Evolutionary conservation across 2,888 invertebrate genomes (phyloP).

Genomic region (Drosophila monieri): DNA sequence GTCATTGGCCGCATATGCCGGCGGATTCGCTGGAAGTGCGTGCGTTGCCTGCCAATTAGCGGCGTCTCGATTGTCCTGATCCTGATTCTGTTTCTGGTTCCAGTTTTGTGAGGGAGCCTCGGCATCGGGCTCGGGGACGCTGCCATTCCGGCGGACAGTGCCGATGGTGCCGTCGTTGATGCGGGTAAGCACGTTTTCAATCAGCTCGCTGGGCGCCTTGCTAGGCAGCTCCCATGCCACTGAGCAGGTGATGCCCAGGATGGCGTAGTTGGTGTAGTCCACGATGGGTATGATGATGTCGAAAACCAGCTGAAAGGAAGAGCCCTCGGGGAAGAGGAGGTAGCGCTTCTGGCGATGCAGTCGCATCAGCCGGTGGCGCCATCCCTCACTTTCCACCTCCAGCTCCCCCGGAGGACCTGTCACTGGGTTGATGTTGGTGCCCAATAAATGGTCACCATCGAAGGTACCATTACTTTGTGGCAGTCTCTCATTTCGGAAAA

Average conservation of each 20-base stretch:
- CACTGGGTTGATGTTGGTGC: background rate
- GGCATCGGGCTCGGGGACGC: slow-evolving; percentile 29
- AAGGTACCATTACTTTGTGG: slow-evolving; percentile 3
- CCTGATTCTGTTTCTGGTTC: slow-evolving; percentile 8
- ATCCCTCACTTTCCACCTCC: background rate
- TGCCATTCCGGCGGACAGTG: slow-evolving; percentile 76
- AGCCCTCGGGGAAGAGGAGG: slow-evolving; percentile 85
- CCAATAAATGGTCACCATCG: slow-evolving; percentile 16
- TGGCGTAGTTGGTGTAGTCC: slow-evolving; percentile 85
- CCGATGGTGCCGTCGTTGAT: slow-evolving; percentile 79
- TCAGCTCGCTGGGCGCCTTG: slow-evolving; percentile 84
- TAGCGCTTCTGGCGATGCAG: slow-evolving; percentile 84
- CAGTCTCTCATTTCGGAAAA: slow-evolving; percentile 14
- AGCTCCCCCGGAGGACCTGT: background rate
- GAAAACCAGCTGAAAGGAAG: slow-evolving; percentile 83
- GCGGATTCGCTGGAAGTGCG: slow-evolving; percentile 40
- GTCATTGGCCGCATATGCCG: slow-evolving; percentile 60
- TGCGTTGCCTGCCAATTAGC: slow-evolving; percentile 70
- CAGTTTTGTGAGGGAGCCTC: background rate
- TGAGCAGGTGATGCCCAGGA: slow-evolving; percentile 90
- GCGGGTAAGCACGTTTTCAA: slow-evolving; percentile 78
- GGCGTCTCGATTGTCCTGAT: slow-evolving; percentile 37
- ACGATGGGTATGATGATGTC: slow-evolving; percentile 84
- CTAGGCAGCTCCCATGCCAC: slow-evolving; percentile 91
- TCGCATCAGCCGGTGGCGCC: slow-evolving; percentile 41